These are phyloP conservation scores for Listronotus bonariensis DNA, from an alignment of 1,140 invertebrate genomes.

Conservation along the genomic window DNA sequence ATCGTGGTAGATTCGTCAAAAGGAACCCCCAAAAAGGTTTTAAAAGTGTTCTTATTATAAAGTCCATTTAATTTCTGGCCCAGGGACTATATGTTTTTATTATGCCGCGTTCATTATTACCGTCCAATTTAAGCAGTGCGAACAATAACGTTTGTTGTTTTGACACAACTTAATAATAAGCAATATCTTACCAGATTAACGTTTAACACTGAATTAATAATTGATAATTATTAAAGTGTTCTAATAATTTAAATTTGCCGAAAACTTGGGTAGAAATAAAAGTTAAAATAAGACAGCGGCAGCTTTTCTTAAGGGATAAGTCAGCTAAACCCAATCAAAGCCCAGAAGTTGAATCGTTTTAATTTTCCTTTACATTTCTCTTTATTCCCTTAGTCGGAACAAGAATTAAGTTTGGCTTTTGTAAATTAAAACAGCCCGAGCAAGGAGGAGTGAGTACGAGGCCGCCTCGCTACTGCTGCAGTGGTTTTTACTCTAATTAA, in stretches of 20 bases:
- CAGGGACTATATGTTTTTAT: too few relatives aligned
- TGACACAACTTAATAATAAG: too few relatives aligned
- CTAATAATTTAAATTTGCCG: background rate
- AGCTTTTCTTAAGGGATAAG: slow-evolving; percentile 38
- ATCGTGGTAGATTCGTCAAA: too few relatives aligned
- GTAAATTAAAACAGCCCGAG: slow-evolving; percentile 59
- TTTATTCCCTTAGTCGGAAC: slow-evolving; percentile 58
- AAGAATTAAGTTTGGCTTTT: slow-evolving; percentile 61
- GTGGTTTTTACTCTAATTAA: slow-evolving; percentile 60
- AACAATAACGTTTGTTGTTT: too few relatives aligned
- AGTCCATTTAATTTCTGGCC: too few relatives aligned
- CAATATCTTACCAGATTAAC: too few relatives aligned
- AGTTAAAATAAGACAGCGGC: slow-evolving; percentile 29
- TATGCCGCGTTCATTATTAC: too few relatives aligned
- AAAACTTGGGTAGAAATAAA: slow-evolving; percentile 26
- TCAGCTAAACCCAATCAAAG: slow-evolving; percentile 57
- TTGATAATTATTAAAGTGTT: too few relatives aligned
- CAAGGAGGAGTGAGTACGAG: slow-evolving; percentile 48
- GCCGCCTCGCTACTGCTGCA: slow-evolving; percentile 48
- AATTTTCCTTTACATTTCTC: slow-evolving; percentile 60
- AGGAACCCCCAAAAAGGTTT: too few relatives aligned
- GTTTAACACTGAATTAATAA: too few relatives aligned
- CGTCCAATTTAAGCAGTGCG: too few relatives aligned
- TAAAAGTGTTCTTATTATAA: too few relatives aligned
- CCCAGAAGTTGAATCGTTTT: slow-evolving; percentile 58